Evolutionary conservation across 2,888 invertebrate genomes (phyloP).

Genomic region (Cosmia trapezina): DNA sequence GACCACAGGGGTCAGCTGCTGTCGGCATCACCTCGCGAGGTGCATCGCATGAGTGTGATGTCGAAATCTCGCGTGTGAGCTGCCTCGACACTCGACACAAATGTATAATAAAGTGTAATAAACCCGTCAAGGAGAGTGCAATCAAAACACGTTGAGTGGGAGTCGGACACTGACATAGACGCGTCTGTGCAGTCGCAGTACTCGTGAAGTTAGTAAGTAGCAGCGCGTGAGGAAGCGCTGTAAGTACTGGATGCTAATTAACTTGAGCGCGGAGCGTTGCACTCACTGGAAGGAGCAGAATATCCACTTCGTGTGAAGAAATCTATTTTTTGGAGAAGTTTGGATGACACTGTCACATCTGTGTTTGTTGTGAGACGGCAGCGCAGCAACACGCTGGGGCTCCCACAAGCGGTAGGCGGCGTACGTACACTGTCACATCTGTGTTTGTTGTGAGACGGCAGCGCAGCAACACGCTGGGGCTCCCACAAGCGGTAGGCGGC

Average conservation of each 20-base stretch:
- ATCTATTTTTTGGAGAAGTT: background rate
- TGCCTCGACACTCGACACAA: slow-evolving; percentile 3
- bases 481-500: background rate
- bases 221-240: slow-evolving; percentile 36
- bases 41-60: background rate
- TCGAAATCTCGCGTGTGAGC: slow-evolving; percentile 10
- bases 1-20: slow-evolving; percentile 21
- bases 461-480: background rate
- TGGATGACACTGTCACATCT: background rate
- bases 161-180: too few relatives aligned
- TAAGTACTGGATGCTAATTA: slow-evolving; percentile 38
- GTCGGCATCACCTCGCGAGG: slow-evolving; percentile 9
- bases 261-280: slow-evolving; percentile 9
- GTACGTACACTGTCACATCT: background rate
- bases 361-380: background rate
- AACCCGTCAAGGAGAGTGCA: slow-evolving; percentile 9
- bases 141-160: too few relatives aligned
- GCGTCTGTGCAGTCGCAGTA: background rate
- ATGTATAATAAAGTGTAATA: background rate
- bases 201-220: slow-evolving; percentile 24
- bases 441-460: background rate
- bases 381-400: background rate
- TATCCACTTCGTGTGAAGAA: background rate
- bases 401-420: background rate
- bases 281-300: background rate